phyloP scores from a whole-genome alignment of 53 echinoderm and acorn worm species.

The Echinometra lucunter region DNA sequence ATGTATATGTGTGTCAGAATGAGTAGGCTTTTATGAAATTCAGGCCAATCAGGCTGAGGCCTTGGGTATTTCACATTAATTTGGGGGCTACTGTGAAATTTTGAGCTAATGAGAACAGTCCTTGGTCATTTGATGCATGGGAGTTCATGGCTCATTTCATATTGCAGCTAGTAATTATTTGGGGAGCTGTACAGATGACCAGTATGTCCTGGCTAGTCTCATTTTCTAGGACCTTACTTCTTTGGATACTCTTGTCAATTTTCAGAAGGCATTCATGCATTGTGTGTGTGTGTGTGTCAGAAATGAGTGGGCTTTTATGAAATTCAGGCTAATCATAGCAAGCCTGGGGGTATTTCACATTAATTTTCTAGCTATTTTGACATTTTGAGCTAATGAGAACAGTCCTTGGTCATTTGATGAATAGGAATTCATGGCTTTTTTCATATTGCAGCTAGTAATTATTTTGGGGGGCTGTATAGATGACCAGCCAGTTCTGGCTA shows the following conservation, averaged over 20 bases:
- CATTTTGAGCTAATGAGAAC: no score
- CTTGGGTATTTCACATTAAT: no score
- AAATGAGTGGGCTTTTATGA: no score
- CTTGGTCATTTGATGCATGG: not conserved
- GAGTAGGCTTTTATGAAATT: no score
- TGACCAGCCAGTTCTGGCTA: not conserved
- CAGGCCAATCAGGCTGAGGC: no score
- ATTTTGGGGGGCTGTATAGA: not conserved
- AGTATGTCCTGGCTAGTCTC: not conserved
- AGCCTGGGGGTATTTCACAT: no score
- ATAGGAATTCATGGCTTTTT: slow-evolving; percentile 9
- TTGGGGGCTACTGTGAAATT: no score
- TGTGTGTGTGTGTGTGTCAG: no score
- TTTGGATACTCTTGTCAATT: not conserved
- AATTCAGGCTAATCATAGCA: no score
- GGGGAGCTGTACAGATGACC: not conserved
- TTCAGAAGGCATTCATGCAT: not conserved
- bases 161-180: slow-evolving; percentile 22
- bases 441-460: slow-evolving; percentile 23
- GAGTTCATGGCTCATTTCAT: slow-evolving; percentile 30
- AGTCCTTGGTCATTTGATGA: not conserved
- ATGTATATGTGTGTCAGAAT: no score
- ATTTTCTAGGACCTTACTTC: not conserved
- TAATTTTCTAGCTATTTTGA: no score
- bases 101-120: no score